Percentiles rank a stretch among this genome's conserved stretches.
phyloP scores from a whole-genome alignment of 2,797 vertebrate species.

The Notoglanidium macrostoma region DNA sequence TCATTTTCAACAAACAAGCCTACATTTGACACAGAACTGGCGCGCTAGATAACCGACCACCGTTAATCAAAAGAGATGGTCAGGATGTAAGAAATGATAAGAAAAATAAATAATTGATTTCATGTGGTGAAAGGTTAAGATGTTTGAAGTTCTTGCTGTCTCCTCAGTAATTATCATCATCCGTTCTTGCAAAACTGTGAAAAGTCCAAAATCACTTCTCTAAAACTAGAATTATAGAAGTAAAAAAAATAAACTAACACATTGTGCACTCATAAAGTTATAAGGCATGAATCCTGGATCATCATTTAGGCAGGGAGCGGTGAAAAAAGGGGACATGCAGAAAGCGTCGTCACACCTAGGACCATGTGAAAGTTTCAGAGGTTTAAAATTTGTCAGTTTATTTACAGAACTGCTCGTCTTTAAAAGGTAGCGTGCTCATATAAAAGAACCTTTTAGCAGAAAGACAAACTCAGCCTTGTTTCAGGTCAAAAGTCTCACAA shows the following conservation, averaged over 20 bases:
- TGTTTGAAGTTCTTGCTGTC: not conserved
- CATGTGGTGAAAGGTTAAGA: not conserved
- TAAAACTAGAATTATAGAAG: not conserved
- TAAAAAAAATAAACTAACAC: not conserved
- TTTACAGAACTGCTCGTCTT: not conserved
- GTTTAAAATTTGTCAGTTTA: not conserved
- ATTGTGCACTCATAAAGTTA: not conserved
- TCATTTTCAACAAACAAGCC: not conserved
- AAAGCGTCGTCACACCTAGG: not conserved
- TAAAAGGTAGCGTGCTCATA: not conserved
- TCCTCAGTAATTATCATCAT: not conserved
- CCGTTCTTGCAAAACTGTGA: not conserved
- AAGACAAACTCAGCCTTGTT: not conserved
- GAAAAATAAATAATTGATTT: not conserved
- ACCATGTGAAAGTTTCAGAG: slow-evolving; percentile 2
- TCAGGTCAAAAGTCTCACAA: slow-evolving; percentile 5
- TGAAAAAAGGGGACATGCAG: not conserved
- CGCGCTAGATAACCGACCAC: not conserved
- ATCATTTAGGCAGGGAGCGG: not conserved
- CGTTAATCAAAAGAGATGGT: not conserved
- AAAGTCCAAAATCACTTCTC: not conserved
- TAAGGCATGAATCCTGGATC: not conserved
- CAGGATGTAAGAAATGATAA: not conserved
- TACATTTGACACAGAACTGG: not conserved
- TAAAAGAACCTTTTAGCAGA: not conserved